phyloP scores from a whole-genome alignment of 2,888 invertebrate genomes.

The Parnassius smintheus region DNA sequence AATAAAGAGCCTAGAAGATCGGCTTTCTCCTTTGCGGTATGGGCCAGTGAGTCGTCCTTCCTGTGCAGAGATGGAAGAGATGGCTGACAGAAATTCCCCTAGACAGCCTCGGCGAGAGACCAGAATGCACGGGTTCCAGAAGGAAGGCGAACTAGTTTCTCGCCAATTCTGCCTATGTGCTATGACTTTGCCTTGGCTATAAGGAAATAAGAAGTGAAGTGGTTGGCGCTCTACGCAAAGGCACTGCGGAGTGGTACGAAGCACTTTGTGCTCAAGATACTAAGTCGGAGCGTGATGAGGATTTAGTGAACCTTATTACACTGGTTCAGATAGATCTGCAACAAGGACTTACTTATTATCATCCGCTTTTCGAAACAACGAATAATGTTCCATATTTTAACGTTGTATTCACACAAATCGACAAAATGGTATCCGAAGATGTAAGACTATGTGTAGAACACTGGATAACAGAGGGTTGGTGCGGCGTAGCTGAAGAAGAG shows the following conservation, averaged over 20 bases:
- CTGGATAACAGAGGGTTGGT: constrained; percentile 74
- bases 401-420: constrained; percentile 93
- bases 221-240: constrained; percentile 90
- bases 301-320: constrained; percentile 87
- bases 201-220: constrained; percentile 95
- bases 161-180: too few relatives aligned
- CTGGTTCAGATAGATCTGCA: constrained; percentile 89
- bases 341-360: constrained; percentile 89
- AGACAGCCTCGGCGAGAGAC: too few relatives aligned
- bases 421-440: constrained; percentile 86
- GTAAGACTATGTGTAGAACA: constrained; percentile 72
- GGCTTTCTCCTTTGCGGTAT: too few relatives aligned
- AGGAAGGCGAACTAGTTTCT: too few relatives aligned
- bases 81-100: too few relatives aligned
- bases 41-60: too few relatives aligned
- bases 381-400: constrained; percentile 94
- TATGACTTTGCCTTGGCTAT: too few relatives aligned
- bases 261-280: constrained; percentile 81
- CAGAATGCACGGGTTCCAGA: too few relatives aligned
- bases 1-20: too few relatives aligned
- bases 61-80: too few relatives aligned
- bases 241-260: constrained; percentile 91
- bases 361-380: constrained; percentile 91
- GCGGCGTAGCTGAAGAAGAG: constrained; percentile 72
- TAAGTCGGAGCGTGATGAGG: constrained; percentile 83